Conservation (phyloP, 2,888 invertebrate species). For the Drosophila recens region DNA sequence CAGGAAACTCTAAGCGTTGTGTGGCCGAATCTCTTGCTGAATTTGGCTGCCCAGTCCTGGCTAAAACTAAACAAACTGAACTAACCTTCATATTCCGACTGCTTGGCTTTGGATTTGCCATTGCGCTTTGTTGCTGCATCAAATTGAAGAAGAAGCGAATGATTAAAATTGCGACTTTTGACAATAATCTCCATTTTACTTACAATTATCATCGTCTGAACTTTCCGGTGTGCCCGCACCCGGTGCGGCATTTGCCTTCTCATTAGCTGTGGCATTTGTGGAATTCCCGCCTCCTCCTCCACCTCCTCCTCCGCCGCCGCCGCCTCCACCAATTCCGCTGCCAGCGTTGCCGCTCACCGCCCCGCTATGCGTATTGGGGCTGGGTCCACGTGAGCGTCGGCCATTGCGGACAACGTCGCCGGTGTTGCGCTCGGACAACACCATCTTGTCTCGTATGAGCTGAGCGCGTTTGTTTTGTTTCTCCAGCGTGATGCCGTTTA, state of each 20-base stretch:
- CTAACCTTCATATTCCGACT: conserved; percentile 85
- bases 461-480: conserved; percentile 83
- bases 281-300: conserved; percentile 41
- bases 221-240: conserved; percentile 90
- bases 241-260: conserved; percentile 63
- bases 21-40: neutral
- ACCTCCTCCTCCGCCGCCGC: conserved; percentile 25
- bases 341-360: conserved; percentile 59
- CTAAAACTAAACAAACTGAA: neutral
- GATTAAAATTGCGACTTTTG: neutral
- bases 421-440: conserved; percentile 94
- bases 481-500: conserved; percentile 71
- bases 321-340: conserved; percentile 25
- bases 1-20: neutral
- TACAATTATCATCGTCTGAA: conserved; percentile 95
- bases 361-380: conserved; percentile 91
- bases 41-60: neutral
- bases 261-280: conserved; percentile 53
- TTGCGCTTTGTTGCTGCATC: conserved; percentile 84
- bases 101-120: conserved; percentile 85
- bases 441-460: conserved; percentile 88
- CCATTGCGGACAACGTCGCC: conserved; percentile 92
- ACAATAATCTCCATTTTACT: conserved; percentile 63
- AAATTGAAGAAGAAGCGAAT: neutral
- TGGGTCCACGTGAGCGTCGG: conserved; percentile 95